Percentiles rank a stretch among this genome's conserved stretches.
These are phyloP conservation scores for Rousettus madagascariensis DNA, from an alignment of 2,797 vertebrate species.

Conservation along the genomic window DNA sequence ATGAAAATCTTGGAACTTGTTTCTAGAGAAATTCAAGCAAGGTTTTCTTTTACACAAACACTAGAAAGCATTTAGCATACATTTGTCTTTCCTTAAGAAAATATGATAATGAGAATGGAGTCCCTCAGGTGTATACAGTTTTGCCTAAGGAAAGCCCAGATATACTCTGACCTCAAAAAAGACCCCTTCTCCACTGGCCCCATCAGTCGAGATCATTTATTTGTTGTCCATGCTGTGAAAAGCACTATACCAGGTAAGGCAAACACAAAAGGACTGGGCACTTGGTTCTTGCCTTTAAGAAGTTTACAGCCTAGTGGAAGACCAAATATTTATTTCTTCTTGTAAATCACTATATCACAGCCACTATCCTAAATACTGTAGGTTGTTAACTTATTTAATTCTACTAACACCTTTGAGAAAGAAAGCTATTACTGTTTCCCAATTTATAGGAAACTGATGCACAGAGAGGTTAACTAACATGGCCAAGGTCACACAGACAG, in stretches of 20 bases:
- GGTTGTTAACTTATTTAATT: not conserved
- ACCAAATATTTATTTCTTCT: not conserved
- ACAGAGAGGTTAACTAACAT: not conserved
- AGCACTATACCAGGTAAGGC: not conserved
- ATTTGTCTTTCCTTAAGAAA: not conserved
- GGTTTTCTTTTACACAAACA: not conserved
- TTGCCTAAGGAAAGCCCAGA: not conserved
- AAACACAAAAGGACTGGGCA: not conserved
- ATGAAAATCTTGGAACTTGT: not conserved
- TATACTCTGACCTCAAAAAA: not conserved
- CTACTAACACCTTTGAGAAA: not conserved
- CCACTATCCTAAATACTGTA: not conserved
- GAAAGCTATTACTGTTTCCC: not conserved
- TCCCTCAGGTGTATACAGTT: not conserved
- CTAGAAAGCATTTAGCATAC: not conserved
- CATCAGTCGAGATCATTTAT: not conserved
- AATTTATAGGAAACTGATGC: not conserved
- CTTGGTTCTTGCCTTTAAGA: not conserved
- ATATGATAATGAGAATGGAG: not conserved
- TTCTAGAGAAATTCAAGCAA: constrained; percentile 38
- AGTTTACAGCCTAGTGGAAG: not conserved
- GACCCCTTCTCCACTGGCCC: not conserved
- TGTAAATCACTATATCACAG: not conserved
- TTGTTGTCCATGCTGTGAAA: not conserved
- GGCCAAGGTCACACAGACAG: not conserved